phyloP scores from a whole-genome alignment of 1,140 invertebrate species.

The Macrosteles quadrilineatus region DNA sequence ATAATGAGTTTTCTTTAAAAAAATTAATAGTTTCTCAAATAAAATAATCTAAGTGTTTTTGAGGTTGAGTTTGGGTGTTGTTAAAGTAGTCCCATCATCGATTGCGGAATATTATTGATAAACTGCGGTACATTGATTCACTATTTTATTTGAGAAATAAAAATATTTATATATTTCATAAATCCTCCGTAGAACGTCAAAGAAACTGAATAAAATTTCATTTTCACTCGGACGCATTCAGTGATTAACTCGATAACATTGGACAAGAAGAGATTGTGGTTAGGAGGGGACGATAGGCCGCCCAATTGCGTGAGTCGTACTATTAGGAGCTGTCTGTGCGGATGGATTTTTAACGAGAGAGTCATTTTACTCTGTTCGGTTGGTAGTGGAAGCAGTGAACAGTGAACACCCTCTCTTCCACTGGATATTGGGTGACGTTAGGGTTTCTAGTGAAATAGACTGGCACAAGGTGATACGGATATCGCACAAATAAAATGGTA shows the following conservation, averaged over 20 bases:
- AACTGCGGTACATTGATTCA: no score
- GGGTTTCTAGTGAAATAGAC: conserved; percentile 36
- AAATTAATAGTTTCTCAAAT: not conserved
- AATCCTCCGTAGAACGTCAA: no score
- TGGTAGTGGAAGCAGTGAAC: conserved; percentile 39
- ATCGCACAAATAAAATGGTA: conserved; percentile 38
- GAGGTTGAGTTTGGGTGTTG: conserved; percentile 1
- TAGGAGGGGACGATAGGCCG: not conserved
- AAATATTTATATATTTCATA: no score
- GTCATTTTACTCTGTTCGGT: conserved; percentile 30
- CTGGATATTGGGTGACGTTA: conserved; percentile 33
- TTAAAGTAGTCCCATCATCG: conserved; percentile 23
- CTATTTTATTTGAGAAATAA: no score
- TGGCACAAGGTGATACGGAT: conserved; percentile 35
- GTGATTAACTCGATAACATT: not conserved
- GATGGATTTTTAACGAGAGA: not conserved
- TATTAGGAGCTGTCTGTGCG: not conserved
- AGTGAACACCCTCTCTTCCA: conserved; percentile 35
- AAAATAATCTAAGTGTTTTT: not conserved
- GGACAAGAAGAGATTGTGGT: not conserved
- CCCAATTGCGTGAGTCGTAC: not conserved
- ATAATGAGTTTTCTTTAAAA: not conserved
- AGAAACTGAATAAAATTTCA: no score
- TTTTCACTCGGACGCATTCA: no score
- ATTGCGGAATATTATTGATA: no score